Percentiles rank a stretch among this genome's conserved stretches.
Evolutionary conservation across 2,797 vertebrate species (phyloP).

Genomic region (Chaunax sp.): DNA sequence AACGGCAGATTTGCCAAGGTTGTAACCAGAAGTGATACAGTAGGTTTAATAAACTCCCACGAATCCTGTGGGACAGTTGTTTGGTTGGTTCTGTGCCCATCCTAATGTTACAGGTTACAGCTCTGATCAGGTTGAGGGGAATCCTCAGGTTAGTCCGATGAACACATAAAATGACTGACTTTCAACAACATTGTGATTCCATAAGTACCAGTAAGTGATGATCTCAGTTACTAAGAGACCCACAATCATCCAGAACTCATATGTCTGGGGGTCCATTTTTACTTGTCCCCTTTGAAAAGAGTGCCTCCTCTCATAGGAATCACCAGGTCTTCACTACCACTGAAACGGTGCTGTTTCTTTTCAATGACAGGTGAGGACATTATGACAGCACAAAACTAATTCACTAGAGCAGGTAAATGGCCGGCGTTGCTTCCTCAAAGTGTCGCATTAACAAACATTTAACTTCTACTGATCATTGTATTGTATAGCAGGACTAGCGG

Average conservation of each 20-base stretch:
- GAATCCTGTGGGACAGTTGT: conserved; percentile 70
- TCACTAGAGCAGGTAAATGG: conserved; percentile 61
- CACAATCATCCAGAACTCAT: conserved; percentile 35
- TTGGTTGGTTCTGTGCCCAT: conserved; percentile 34
- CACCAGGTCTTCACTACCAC: conserved; percentile 57
- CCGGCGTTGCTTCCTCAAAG: conserved; percentile 55
- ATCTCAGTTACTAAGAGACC: conserved; percentile 56
- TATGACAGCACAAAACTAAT: conserved; percentile 61
- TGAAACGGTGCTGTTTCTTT: conserved; percentile 58
- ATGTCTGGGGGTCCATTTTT: conserved; percentile 24
- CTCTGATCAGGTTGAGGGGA: conserved; percentile 35
- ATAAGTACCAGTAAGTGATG: conserved; percentile 83
- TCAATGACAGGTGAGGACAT: conserved; percentile 36
- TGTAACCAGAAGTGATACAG: conserved; percentile 67
- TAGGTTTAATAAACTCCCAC: conserved; percentile 75
- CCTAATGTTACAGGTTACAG: conserved; percentile 61
- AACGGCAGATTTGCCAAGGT: conserved; percentile 77
- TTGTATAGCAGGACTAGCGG: conserved; percentile 66
- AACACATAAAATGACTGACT: conserved; percentile 77
- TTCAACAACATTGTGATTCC: conserved; percentile 71
- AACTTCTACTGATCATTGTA: conserved; percentile 56
- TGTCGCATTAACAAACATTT: conserved; percentile 52
- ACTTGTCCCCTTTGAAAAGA: conserved; percentile 29
- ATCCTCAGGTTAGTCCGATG: conserved; percentile 57
- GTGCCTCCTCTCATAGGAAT: conserved; percentile 43